These are phyloP conservation scores for Apamea anceps DNA, from an alignment of 2,888 invertebrate genomes.

Conservation along the genomic window DNA sequence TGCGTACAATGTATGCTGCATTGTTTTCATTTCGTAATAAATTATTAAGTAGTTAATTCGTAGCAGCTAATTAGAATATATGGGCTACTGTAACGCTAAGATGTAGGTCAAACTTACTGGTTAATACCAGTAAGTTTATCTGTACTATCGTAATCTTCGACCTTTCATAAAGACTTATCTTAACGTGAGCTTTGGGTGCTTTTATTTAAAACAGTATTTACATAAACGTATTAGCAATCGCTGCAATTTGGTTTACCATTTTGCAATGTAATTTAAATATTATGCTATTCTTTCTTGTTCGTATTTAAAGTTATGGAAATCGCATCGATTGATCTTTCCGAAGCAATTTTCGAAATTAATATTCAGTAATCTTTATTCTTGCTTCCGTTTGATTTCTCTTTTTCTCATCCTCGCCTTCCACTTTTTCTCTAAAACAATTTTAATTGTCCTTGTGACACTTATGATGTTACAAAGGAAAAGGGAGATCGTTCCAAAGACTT, in stretches of 20 bases:
- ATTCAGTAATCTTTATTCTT: conserved; percentile 3
- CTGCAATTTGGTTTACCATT: conserved; percentile 32
- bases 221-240: conserved; percentile 31
- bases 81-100: conserved; percentile 3
- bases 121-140: not conserved
- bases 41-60: conserved; percentile 6
- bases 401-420: not conserved
- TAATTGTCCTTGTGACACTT: too few relatives aligned
- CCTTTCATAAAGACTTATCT: too few relatives aligned
- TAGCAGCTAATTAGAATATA: conserved; percentile 13
- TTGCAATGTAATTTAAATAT: conserved; percentile 38
- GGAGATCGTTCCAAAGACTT: too few relatives aligned
- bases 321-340: conserved; percentile 17
- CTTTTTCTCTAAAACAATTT: not conserved
- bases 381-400: not conserved
- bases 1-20: conserved; percentile 6
- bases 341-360: conserved; percentile 17
- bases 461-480: not conserved
- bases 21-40: conserved; percentile 30
- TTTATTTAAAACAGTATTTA: conserved; percentile 40
- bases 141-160: conserved; percentile 27
- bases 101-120: conserved; percentile 18
- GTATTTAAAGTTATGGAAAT: conserved; percentile 53
- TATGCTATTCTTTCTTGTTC: conserved; percentile 41
- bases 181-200: conserved; percentile 17